Evolutionary conservation across 2,113 vertebrate species (phyloP).

Genomic region (Edolisoma coerulescens): DNA sequence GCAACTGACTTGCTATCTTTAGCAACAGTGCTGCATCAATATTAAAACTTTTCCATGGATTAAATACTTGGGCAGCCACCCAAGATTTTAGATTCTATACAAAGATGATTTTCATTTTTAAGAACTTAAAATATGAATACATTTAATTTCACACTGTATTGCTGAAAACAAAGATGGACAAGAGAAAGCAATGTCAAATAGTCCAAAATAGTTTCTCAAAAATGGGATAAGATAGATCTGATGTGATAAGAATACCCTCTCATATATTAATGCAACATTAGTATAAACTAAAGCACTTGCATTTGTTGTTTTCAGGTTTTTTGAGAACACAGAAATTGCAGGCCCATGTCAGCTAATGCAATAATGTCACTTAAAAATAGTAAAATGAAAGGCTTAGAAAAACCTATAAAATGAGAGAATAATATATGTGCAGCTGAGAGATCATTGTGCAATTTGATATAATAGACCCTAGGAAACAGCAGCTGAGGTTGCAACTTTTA

Average conservation of each 20-base stretch:
- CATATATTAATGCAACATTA: background rate
- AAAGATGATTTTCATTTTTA: conserved; percentile 45
- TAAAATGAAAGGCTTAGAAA: conserved; percentile 38
- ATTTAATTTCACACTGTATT: conserved; percentile 38
- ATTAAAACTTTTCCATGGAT: conserved; percentile 53
- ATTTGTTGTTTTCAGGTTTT: background rate
- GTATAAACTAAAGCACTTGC: background rate
- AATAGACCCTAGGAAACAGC: conserved; percentile 17
- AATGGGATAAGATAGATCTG: background rate
- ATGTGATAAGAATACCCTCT: background rate
- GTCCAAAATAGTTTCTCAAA: background rate
- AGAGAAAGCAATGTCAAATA: background rate
- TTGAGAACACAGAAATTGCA: background rate
- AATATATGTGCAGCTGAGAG: background rate
- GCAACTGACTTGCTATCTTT: conserved; percentile 47
- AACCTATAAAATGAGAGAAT: background rate
- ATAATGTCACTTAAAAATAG: background rate
- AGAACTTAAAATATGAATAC: conserved; percentile 12
- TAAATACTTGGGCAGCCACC: conserved; percentile 54
- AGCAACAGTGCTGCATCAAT: conserved; percentile 56
- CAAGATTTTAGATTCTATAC: conserved; percentile 26
- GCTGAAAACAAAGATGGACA: conserved; percentile 36
- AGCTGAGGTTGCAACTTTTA: background rate
- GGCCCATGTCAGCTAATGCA: background rate
- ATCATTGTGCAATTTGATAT: background rate